These are phyloP conservation scores for Pimephales promelas DNA, from an alignment of 2,113 vertebrate species.

Conservation along the genomic window DNA sequence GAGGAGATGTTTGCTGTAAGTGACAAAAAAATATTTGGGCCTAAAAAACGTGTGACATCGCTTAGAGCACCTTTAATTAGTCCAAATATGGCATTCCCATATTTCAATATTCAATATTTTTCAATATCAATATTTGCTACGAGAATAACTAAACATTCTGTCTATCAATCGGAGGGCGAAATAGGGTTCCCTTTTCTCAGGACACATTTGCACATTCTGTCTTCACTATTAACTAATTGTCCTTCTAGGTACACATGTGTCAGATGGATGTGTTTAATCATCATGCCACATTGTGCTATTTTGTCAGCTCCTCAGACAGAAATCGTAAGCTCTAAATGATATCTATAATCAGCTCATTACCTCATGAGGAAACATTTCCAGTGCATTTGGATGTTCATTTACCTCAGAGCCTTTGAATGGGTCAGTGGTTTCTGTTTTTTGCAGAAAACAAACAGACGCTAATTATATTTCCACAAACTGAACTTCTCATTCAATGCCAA, in stretches of 20 bases:
- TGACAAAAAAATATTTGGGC: too few relatives aligned
- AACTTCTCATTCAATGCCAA: neutral
- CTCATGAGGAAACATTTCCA: neutral
- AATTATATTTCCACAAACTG: neutral
- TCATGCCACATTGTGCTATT: neutral
- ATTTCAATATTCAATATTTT: neutral
- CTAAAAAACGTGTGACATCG: too few relatives aligned
- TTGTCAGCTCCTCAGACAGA: neutral
- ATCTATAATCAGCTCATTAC: slow-evolving; percentile 19
- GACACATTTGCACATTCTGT: neutral
- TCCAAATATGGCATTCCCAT: neutral
- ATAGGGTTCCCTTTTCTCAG: neutral
- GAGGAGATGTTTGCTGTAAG: too few relatives aligned
- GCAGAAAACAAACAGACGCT: slow-evolving; percentile 14
- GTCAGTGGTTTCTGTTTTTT: neutral
- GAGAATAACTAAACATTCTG: too few relatives aligned
- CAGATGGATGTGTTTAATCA: neutral
- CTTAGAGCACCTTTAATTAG: too few relatives aligned
- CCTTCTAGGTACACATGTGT: neutral
- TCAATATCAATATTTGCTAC: neutral
- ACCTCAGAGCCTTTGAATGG: neutral
- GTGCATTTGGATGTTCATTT: neutral
- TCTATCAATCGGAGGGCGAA: neutral
- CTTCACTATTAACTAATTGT: neutral
- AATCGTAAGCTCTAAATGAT: slow-evolving; percentile 6